phyloP scores from a whole-genome alignment of 2,797 vertebrate species.

The Scolopax bukidnonensis region DNA sequence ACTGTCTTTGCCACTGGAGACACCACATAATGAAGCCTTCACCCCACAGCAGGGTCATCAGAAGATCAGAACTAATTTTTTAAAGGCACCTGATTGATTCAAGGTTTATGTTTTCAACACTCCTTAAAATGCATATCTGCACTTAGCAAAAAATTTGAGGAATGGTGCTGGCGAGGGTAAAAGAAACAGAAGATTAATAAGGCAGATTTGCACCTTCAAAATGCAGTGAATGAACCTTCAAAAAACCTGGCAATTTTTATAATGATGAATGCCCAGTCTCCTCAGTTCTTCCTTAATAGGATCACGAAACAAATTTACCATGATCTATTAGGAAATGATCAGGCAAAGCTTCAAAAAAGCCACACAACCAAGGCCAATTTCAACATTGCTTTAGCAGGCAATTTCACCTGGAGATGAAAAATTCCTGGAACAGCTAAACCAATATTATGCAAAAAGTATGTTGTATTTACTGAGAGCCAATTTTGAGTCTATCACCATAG shows the following conservation, averaged over 20 bases:
- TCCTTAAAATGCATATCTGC: background rate
- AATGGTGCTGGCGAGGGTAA: background rate
- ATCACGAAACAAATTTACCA: conserved; percentile 60
- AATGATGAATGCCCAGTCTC: conserved; percentile 50
- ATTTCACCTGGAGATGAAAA: conserved; percentile 70
- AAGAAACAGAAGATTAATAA: conserved; percentile 37
- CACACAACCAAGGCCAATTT: conserved; percentile 61
- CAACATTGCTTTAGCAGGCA: conserved; percentile 64
- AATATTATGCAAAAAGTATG: conserved; percentile 69
- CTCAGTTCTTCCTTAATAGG: conserved; percentile 53
- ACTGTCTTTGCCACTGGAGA: background rate
- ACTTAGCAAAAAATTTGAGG: conserved; percentile 11
- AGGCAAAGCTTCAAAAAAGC: conserved; percentile 58
- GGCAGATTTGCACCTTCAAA: conserved; percentile 23
- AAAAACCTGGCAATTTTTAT: conserved; percentile 29
- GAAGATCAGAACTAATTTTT: background rate
- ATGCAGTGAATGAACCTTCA: conserved; percentile 9
- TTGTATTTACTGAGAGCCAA: conserved; percentile 71
- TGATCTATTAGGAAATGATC: conserved; percentile 60
- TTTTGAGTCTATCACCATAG: conserved; percentile 62
- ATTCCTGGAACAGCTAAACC: conserved; percentile 70
- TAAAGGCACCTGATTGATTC: background rate
- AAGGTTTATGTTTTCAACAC: background rate
- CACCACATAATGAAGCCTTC: background rate
- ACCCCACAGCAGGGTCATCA: background rate